Base-by-base conservation (phyloP, 2,797 vertebrate genomes). In the Mustela erminea region DNA sequence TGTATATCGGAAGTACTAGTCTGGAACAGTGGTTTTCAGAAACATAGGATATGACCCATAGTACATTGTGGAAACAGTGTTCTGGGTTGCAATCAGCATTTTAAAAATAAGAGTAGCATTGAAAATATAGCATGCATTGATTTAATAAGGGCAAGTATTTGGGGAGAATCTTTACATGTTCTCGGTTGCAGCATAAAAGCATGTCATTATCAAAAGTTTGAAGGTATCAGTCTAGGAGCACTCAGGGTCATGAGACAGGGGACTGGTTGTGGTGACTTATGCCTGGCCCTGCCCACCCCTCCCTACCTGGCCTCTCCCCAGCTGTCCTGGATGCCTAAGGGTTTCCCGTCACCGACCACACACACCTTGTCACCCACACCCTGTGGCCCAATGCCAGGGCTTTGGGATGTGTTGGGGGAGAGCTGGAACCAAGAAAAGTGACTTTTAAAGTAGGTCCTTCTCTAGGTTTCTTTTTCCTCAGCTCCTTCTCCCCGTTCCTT, bases 291-390 rank as follows among this genome's bases (percentile, higher is more conserved):
- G 2, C 27, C 29, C 43, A 35, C 3, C 43, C 29, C n/a, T 17
- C 25, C n/a, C 43, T 17, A 54, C 23, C 38, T 41, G 35, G 49
- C 78, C 32, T 75, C 35, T 58, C 38, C 72, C 32, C 88, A 82
- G 64, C 66, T 70, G 15, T 66, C 52, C 52, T 87, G 68, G 78
- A 58, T 7, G 81, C 58, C 77, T 58, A 38, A 87, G 81, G 68
- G 70, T 87, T 97, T 96, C 95, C 80, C 2, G 20, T 86, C 84
- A 70, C 85, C 38, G 90, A 90, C 96, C 95, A 84, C 95, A 97
- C 78, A 80, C 41, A 95, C 97, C 95, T 95, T 95, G 96, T 96
- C 82, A 91, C 92, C 92, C 94, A 93, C 77, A 94, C 93, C 93
- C 90, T 92, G 62, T 88, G 92, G 92, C 87, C 90, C 70, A 66